Conservation (phyloP, 2,888 invertebrate species). For the Rotaria macrura region DNA sequence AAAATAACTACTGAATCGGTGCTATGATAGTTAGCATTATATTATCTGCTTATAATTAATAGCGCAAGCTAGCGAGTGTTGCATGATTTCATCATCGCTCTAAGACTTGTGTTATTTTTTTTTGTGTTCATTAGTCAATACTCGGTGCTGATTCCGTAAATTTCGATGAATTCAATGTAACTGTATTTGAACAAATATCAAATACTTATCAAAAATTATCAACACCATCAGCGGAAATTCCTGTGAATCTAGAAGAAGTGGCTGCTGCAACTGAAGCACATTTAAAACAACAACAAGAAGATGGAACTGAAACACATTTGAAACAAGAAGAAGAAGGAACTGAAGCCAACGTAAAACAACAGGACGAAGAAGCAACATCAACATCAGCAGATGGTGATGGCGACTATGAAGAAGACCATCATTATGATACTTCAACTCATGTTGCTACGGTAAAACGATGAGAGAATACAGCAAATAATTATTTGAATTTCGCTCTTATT, state of each 20-base stretch:
- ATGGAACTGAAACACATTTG: conserved; percentile 17
- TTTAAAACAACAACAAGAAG: no score
- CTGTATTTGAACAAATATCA: conserved; percentile 30
- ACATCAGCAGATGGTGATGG: conserved; percentile 23
- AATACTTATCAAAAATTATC: conserved; percentile 21
- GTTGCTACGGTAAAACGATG: not conserved
- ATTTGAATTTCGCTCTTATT: conserved; percentile 34
- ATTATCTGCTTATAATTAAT: no score
- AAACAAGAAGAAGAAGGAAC: conserved; percentile 22
- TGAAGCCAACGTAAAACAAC: not conserved
- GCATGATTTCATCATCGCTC: no score
- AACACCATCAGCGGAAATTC: not conserved
- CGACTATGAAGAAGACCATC: conserved; percentile 34
- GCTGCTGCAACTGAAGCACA: no score
- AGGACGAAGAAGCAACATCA: no score
- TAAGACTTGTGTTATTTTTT: no score
- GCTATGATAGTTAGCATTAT: no score
- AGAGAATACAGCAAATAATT: conserved; percentile 35
- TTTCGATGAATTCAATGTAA: conserved; percentile 21
- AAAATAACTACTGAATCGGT: no score
- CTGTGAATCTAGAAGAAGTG: not conserved
- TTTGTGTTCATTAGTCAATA: conserved; percentile 41
- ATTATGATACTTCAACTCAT: conserved; percentile 35
- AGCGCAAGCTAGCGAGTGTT: no score
- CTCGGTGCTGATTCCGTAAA: conserved; percentile 42